Evolutionary conservation across 2,113 vertebrate species (phyloP), one percentile per base, ranked within the genome.

Genomic region (Candoia aspera): DNA sequence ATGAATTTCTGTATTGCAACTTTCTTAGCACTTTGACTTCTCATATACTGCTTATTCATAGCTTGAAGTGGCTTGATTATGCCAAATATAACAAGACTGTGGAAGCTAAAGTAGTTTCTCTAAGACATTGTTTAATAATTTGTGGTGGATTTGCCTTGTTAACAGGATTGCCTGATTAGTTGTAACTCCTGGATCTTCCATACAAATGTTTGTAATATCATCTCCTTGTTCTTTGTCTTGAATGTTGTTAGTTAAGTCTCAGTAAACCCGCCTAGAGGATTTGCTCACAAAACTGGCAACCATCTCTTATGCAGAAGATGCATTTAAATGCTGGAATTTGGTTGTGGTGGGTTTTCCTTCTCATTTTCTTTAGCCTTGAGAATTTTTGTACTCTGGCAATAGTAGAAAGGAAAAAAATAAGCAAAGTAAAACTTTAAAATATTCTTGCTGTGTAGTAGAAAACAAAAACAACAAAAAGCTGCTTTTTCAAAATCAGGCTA

Each of bases 361-460:
- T 68, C 54, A 26, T 87, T 91, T 79, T 33, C 49, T 92, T 94
- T 62, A 83, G 12, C 0, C 0, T 94, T 94, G 95, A 93, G 89
- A 42, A 49, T 68, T 59, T 89, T 86, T 62, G 90, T 26, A 54
- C 21, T 29, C 60, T 59, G 24, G 19, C 64, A 92, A 26, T 26
- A 90, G n/a, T n/a, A n/a, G 3, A 86, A 42, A 1, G 46, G 90
- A 23, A 87, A 42, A 42, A 92, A 0, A 37, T 84, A 92, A 53
- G 2, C 11, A 59, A 46, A 88, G 88, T 94, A 59, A 55, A 93
- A 88, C 58, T 94, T 96, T 54, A 23, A 94, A 95, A 42, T 92
- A 26, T 93, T 95, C 96, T 95, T 94, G 90, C 88, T 90, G 94
- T 64, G 84, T 90, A 94, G 92, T 89, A 86, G 94, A 97, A 97